Percentiles rank a stretch among this genome's conserved stretches.
phyloP scores from a whole-genome alignment of 2,113 vertebrate species.

The Phycodurus eques region DNA sequence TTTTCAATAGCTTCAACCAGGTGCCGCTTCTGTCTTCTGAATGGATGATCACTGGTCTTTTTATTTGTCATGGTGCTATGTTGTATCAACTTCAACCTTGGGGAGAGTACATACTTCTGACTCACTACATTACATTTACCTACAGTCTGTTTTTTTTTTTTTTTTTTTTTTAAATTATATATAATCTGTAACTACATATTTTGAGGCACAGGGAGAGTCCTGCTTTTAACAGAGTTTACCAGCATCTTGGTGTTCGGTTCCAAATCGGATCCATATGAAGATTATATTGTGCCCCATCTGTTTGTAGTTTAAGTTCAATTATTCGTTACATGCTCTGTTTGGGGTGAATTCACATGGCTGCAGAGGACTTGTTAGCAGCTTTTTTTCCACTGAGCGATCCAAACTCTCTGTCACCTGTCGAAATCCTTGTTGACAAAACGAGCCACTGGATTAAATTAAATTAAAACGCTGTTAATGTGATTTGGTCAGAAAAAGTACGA shows the following conservation, averaged over 20 bases:
- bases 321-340: slow-evolving; percentile 66
- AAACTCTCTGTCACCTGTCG: slow-evolving; percentile 54
- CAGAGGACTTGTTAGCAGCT: slow-evolving; percentile 37
- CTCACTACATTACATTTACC: background rate
- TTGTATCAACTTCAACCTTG: background rate
- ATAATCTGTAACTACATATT: slow-evolving; percentile 37
- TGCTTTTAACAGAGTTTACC: slow-evolving; percentile 63
- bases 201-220: slow-evolving; percentile 39
- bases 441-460: slow-evolving; percentile 46
- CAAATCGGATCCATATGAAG: slow-evolving; percentile 74
- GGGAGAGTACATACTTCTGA: background rate
- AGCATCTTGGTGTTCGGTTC: slow-evolving; percentile 47
- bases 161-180: slow-evolving; percentile 1
- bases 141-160: slow-evolving; percentile 7
- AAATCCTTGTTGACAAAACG: slow-evolving; percentile 51
- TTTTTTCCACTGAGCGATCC: slow-evolving; percentile 38
- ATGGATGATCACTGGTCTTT: background rate
- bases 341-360: slow-evolving; percentile 55
- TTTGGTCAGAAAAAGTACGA: background rate
- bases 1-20: background rate
- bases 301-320: slow-evolving; percentile 65
- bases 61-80: background rate
- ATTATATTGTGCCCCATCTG: slow-evolving; percentile 70
- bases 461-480: slow-evolving; percentile 43
- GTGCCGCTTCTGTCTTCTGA: background rate